These are phyloP conservation scores for Cherax destructor DNA, from an alignment of 1,140 invertebrate species.

Conservation along the genomic window DNA sequence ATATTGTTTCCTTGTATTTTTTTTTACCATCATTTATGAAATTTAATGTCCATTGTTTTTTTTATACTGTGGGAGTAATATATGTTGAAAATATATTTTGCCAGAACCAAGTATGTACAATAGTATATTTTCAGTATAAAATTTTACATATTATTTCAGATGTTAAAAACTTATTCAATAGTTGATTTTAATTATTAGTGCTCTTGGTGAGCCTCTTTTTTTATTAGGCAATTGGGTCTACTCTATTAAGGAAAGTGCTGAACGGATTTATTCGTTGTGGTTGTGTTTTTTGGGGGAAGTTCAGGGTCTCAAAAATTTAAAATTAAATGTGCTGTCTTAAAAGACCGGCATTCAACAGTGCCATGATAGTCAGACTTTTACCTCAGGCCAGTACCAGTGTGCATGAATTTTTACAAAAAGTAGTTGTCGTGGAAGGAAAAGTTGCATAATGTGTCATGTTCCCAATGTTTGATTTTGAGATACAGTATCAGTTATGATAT, in stretches of 20 bases:
- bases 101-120: too few relatives aligned
- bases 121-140: too few relatives aligned
- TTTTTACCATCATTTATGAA: too few relatives aligned
- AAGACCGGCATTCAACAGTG: too few relatives aligned
- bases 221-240: slow-evolving; percentile 12
- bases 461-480: neutral
- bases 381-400: neutral
- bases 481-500: neutral
- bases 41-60: too few relatives aligned
- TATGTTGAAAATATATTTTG: too few relatives aligned
- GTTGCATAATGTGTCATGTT: neutral
- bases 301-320: neutral
- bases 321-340: neutral
- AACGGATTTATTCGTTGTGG: slow-evolving; percentile 14
- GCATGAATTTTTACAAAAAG: neutral
- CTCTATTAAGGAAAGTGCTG: slow-evolving; percentile 21
- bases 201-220: neutral
- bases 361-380: neutral
- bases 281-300: neutral
- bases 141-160: neutral
- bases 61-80: too few relatives aligned
- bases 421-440: neutral
- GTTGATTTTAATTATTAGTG: neutral
- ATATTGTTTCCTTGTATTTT: neutral
- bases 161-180: neutral